These are phyloP conservation scores for Aurelia aurita complex sp. Pacific DNA, from an alignment of 30 jellyfish, hydroid and myxozoan genomes.

Conservation along the genomic window DNA sequence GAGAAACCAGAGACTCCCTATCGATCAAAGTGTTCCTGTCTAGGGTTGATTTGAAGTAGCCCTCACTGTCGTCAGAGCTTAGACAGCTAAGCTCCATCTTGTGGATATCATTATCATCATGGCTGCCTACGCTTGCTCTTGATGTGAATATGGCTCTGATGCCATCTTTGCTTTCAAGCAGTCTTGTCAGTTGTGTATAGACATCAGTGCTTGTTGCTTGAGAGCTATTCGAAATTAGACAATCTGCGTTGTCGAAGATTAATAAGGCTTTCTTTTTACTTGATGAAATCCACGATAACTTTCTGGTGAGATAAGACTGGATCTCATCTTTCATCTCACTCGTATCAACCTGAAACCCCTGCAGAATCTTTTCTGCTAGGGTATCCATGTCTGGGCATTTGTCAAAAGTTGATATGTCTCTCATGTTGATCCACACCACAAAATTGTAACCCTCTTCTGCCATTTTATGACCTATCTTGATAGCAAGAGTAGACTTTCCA, in stretches of 20 bases:
- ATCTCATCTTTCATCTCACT: conserved; percentile 18
- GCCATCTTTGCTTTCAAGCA: neutral
- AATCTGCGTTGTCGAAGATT: conserved; percentile 27
- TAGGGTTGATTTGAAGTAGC: neutral
- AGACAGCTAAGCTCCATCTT: neutral
- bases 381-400: neutral
- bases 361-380: conserved; percentile 12
- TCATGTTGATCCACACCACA: conserved; percentile 31
- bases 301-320: neutral
- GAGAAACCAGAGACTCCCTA: neutral
- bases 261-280: conserved; percentile 1
- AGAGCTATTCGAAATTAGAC: too few relatives aligned
- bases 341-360: conserved; percentile 15
- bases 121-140: too few relatives aligned
- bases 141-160: conserved; percentile 5
- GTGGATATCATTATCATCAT: too few relatives aligned
- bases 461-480: conserved; percentile 16
- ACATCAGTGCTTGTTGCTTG: neutral
- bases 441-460: conserved; percentile 14
- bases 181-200: neutral
- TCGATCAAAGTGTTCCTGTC: neutral
- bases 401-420: conserved; percentile 1
- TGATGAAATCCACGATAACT: conserved; percentile 1
- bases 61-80: neutral
- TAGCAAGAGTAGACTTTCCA: conserved; percentile 28